Conservation (phyloP, 2,797 vertebrate genomes). For the Meda fulgida region DNA sequence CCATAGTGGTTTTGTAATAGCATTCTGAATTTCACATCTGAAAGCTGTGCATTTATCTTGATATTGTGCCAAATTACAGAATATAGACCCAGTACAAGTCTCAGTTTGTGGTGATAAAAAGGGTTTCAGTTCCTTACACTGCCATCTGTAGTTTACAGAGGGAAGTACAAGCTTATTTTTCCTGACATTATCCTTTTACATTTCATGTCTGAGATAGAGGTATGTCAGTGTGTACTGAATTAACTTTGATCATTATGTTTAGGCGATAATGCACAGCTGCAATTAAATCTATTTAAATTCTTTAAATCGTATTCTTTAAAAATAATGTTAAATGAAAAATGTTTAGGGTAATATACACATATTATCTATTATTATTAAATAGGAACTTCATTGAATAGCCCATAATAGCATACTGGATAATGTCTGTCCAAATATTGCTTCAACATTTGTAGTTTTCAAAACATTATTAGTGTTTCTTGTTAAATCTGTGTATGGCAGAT, state of each 20-base stretch:
- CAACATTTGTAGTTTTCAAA: background rate
- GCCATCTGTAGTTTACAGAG: conserved; percentile 60
- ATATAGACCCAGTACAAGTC: conserved; percentile 20
- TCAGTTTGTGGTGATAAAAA: background rate
- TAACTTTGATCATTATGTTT: background rate
- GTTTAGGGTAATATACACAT: background rate
- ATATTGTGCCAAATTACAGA: conserved; percentile 26
- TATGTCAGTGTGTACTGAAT: background rate
- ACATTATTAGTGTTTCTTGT: background rate
- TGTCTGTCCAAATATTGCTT: background rate
- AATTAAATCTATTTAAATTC: background rate
- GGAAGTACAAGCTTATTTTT: conserved; percentile 26
- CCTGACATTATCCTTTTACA: background rate
- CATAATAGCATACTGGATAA: background rate
- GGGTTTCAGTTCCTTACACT: conserved; percentile 55
- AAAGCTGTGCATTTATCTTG: conserved; percentile 28
- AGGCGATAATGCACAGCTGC: background rate
- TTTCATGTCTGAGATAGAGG: background rate
- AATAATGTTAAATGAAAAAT: background rate
- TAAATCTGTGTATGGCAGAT: conserved; percentile 54
- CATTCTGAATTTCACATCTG: conserved; percentile 28
- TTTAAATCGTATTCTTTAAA: background rate
- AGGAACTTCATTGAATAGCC: background rate
- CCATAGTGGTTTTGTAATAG: conserved; percentile 33
- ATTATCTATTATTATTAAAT: background rate